Evolutionary conservation across 2,797 vertebrate genomes (phyloP).

Genomic region (Peromyscus melanophrys): DNA sequence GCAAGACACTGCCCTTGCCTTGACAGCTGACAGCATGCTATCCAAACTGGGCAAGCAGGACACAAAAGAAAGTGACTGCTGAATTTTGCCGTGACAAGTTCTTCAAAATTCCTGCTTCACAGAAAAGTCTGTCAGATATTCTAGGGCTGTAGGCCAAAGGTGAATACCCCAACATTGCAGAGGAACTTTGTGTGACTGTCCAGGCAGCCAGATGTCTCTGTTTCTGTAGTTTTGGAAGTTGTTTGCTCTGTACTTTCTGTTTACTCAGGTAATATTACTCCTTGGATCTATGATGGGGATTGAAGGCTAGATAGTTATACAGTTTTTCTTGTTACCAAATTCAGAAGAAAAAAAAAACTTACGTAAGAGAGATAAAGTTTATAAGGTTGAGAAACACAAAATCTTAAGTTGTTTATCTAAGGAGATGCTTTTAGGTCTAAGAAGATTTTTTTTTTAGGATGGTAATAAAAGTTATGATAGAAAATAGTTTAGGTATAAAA

Average conservation of each 20-base stretch:
- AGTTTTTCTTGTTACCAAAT: neutral
- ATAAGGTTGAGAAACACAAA: neutral
- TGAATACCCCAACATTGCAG: neutral
- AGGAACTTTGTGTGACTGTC: neutral
- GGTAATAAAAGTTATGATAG: neutral
- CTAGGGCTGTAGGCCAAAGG: neutral
- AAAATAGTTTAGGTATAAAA: neutral
- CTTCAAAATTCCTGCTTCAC: neutral
- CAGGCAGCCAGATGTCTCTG: neutral
- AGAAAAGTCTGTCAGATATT: neutral
- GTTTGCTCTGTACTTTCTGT: neutral
- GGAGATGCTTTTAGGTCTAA: neutral
- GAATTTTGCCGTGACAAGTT: neutral
- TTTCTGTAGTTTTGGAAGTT: neutral
- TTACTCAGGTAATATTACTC: neutral
- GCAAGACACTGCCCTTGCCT: neutral
- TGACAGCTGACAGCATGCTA: neutral
- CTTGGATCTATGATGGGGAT: neutral
- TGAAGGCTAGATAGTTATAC: neutral
- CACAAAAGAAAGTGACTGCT: neutral
- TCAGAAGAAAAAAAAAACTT: neutral
- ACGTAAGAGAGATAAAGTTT: neutral
- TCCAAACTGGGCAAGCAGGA: neutral
- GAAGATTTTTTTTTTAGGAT: neutral
- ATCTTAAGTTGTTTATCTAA: neutral